Conservation (phyloP, 2,888 invertebrate genomes). For the Noctua janthina region DNA sequence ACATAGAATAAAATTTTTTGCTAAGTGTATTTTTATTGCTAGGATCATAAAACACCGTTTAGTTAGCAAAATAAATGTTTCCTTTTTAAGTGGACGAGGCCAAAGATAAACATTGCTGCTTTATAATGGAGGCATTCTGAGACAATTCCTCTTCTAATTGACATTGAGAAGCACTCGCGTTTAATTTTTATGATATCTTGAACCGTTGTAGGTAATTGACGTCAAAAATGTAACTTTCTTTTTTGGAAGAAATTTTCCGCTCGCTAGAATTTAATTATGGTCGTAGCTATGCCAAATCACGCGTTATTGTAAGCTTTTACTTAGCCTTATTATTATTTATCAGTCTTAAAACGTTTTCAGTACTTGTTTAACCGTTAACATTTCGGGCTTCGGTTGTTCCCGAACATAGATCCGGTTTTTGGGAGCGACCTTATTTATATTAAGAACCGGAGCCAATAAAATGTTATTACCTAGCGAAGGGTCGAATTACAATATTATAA, state of each 20-base stretch:
- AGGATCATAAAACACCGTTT: constrained; percentile 15
- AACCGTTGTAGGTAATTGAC: constrained; percentile 62
- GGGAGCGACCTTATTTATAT: constrained; percentile 57
- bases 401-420: constrained; percentile 37
- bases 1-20: neutral
- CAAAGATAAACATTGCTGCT: constrained; percentile 41
- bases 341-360: constrained; percentile 42
- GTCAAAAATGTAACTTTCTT: constrained; percentile 58
- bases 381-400: constrained; percentile 23
- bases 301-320: constrained; percentile 62
- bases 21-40: neutral
- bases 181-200: constrained; percentile 61
- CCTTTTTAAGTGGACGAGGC: constrained; percentile 17
- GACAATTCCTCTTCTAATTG: constrained; percentile 58
- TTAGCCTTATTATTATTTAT: constrained; percentile 59
- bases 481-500: constrained; percentile 66
- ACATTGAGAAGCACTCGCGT: constrained; percentile 60
- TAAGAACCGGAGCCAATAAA: constrained; percentile 55
- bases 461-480: constrained; percentile 60
- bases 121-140: constrained; percentile 49
- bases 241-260: constrained; percentile 55
- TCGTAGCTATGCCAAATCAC: constrained; percentile 65
- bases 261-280: constrained; percentile 65
- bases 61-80: constrained; percentile 29
- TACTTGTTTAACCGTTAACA: constrained; percentile 40